Evolutionary conservation across 1,140 invertebrate species (phyloP), one percentile per base, ranked within the genome.

Genomic region (Aphidius gifuensis): DNA sequence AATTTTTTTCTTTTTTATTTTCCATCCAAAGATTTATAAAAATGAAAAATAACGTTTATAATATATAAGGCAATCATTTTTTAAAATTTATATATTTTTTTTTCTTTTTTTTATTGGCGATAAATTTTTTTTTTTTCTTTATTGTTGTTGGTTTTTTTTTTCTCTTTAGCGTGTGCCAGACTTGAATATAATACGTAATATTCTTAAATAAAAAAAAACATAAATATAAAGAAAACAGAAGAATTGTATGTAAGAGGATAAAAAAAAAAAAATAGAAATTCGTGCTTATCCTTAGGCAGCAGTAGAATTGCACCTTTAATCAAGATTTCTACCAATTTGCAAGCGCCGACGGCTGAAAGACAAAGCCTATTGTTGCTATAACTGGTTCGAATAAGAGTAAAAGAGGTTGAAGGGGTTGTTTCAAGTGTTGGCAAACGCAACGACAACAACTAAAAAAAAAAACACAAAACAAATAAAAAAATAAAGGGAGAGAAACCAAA

Each of bases 251-350:
- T 21, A 16, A 47, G 43, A 58, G 55, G 21, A 58, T 58, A 43
- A 38, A 23, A 40, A 21, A 58, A 39, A 40, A 40, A 23, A 23
- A 23, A 23, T 23, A 23, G 3, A 23, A 71, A 75, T 79, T 78
- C 69, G 75, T 76, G 73, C 76, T 76, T 74, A 70, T 76, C 68
- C 70, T 69, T 70, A 73, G 70, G 71, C 71, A 74, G 69, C 66
- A 72, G 70, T 69, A 69, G 72, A 78, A 79, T 77, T 78, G 75
- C 78, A 80, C 78, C 78, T 80, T 80, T 80, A 80, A 80, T 80
- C 79, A 80, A 80, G 77, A 80, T 80, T 80, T 80, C 78, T 80
- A 80, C 78, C 77, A 80, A 80, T 80, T 80, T 80, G 76, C 69
- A 73, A 78, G 76, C 69, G 76, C 75, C 75, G 77, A 76, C 77